Percentiles rank a stretch among this genome's conserved stretches.
These are phyloP conservation scores for Meganola albula DNA, from an alignment of 2,888 invertebrate genomes.

Conservation along the genomic window DNA sequence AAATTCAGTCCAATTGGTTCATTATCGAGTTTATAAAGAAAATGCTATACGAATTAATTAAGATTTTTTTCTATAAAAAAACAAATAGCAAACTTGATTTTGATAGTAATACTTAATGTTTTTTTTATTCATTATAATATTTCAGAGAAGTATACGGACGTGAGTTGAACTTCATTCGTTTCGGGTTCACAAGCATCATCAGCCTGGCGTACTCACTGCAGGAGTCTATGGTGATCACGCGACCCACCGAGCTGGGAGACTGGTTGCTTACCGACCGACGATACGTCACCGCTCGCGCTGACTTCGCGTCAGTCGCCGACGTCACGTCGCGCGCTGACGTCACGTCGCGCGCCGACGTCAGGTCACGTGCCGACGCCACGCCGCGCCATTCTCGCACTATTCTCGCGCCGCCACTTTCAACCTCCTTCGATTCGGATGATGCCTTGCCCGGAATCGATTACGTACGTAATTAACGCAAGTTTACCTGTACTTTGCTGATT, in stretches of 20 bases:
- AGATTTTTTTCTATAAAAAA: too few relatives aligned
- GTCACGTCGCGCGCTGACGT: constrained; percentile 7
- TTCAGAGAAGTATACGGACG: constrained; percentile 46
- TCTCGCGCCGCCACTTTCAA: neutral
- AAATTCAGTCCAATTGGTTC: too few relatives aligned
- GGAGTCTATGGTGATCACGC: constrained; percentile 28
- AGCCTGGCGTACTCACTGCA: constrained; percentile 42
- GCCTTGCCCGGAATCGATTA: constrained; percentile 51
- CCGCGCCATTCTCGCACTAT: constrained; percentile 4
- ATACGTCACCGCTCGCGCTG: constrained; percentile 10
- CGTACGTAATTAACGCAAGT: too few relatives aligned
- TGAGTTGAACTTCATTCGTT: constrained; percentile 47
- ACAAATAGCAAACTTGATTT: too few relatives aligned
- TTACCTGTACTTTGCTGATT: too few relatives aligned
- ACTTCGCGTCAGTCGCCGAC: constrained; percentile 9
- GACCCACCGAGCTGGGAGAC: constrained; percentile 32
- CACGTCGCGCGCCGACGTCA: constrained; percentile 9
- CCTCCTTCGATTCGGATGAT: constrained; percentile 46
- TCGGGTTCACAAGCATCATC: constrained; percentile 51
- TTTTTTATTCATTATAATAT: too few relatives aligned
- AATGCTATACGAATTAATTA: too few relatives aligned
- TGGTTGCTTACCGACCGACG: constrained; percentile 32
- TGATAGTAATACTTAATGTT: too few relatives aligned
- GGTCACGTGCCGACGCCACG: constrained; percentile 3
- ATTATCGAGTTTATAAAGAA: too few relatives aligned